phyloP scores from a whole-genome alignment of 2,888 invertebrate species.

The Copidosoma aretas region DNA sequence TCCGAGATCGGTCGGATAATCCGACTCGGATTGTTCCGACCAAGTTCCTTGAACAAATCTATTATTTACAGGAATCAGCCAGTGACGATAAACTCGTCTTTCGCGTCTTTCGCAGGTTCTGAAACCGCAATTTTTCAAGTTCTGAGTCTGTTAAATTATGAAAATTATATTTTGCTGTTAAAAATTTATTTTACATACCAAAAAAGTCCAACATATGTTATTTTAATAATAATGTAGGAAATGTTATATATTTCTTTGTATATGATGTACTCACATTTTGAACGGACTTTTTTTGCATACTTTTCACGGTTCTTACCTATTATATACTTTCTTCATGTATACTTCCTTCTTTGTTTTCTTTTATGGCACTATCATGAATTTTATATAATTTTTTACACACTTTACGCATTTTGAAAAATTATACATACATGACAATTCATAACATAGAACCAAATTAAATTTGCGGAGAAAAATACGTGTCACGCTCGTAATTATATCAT shows the following conservation, averaged over 20 bases:
- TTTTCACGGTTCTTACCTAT: conserved; percentile 25
- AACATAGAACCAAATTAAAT: conserved; percentile 15
- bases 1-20: no score
- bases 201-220: conserved; percentile 35
- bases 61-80: no score
- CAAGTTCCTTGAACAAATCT: no score
- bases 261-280: conserved; percentile 27
- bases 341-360: conserved; percentile 28
- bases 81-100: no score
- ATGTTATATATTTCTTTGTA: conserved; percentile 22
- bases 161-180: no score
- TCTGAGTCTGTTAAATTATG: conserved; percentile 30
- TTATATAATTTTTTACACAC: conserved; percentile 20
- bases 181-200: conserved; percentile 37
- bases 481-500: neutral
- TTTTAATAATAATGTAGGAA: conserved; percentile 18
- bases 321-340: conserved; percentile 35
- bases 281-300: conserved; percentile 23
- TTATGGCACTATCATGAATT: conserved; percentile 38
- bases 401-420: conserved; percentile 19
- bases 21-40: no score
- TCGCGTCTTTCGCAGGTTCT: no score
- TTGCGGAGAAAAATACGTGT: neutral
- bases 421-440: conserved; percentile 7
- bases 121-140: no score